Base-by-base conservation (phyloP, 2,888 invertebrate genomes). In the Meteorus colon region DNA sequence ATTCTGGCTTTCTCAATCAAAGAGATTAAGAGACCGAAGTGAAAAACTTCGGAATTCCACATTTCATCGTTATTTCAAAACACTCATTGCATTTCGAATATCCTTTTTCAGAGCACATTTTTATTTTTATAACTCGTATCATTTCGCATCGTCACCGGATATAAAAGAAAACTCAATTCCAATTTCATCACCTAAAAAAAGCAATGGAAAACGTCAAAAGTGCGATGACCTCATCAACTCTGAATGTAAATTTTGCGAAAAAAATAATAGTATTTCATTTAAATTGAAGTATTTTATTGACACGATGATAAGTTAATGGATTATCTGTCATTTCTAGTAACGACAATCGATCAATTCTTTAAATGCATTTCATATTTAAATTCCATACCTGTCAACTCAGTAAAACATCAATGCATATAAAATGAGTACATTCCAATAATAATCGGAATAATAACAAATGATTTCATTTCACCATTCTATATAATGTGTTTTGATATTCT, bases 321-420 rank as follows among this genome's bases (percentile, higher is more conserved):
- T 55, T 67, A 67, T 41, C 27, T 70, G 75, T 71, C 65, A 71
- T 70, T 70, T 16, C 31, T 24, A 55, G 55, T 66, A n/a, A 31
- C 41, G 51, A 55, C 12, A 69, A 24, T 55, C 19, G 19, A 55
- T 55, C 55, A 24, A 55, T 24, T 48, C 48, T 48, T 48, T n/a
- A 45, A 29, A 66, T 48, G n/a, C 16, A 16, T n/a, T 48, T 4
- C 48, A 1, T n/a, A 48, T 48, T 41, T 41, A 48, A 16, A 48
- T 48, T n/a, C 14, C 4, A 48, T n/a, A 48, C 48, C 4, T 14
- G 41, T 41, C 41, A 41, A 48, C 10, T 16, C 48, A 48, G 1
- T 14, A 19, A 19, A 19, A 55, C n/a, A 55, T 55, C 2, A 55
- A 55, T 24, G 6, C 19, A 19, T 24, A 19, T 55, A 2, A 55